phyloP scores from a whole-genome alignment of 2,113 vertebrate genomes.

The Crotalus tigris region DNA sequence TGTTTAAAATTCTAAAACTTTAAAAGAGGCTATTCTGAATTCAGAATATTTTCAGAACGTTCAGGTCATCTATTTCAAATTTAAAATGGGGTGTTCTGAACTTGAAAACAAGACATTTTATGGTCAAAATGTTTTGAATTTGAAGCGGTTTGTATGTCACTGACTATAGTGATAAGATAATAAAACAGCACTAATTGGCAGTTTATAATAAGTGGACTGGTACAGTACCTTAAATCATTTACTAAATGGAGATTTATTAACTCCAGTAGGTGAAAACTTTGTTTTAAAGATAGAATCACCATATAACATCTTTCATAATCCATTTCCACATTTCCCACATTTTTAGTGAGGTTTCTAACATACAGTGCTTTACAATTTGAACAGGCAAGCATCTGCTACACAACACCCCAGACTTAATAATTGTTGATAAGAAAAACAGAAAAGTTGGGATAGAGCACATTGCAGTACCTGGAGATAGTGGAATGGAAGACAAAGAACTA shows the following conservation, averaged over 20 bases:
- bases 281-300: not conserved
- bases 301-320: not conserved
- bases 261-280: not conserved
- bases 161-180: not conserved
- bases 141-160: not conserved
- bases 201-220: not conserved
- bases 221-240: not conserved
- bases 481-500: not conserved
- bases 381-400: not conserved
- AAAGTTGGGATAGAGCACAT: not conserved
- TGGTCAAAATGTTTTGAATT: not conserved
- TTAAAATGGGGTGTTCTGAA: not conserved
- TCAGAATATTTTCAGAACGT: not conserved
- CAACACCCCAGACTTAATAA: not conserved
- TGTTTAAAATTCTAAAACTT: not conserved
- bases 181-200: not conserved
- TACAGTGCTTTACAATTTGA: not conserved
- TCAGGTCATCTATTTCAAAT: not conserved
- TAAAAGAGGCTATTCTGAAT: not conserved
- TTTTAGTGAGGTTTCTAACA: not conserved
- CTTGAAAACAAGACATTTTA: not conserved
- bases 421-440: not conserved
- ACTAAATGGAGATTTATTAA: not conserved
- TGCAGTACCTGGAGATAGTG: not conserved
- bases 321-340: not conserved